These are phyloP conservation scores for Gastracanthus pulcherrimus DNA, from an alignment of 2,888 invertebrate species.

Conservation along the genomic window DNA sequence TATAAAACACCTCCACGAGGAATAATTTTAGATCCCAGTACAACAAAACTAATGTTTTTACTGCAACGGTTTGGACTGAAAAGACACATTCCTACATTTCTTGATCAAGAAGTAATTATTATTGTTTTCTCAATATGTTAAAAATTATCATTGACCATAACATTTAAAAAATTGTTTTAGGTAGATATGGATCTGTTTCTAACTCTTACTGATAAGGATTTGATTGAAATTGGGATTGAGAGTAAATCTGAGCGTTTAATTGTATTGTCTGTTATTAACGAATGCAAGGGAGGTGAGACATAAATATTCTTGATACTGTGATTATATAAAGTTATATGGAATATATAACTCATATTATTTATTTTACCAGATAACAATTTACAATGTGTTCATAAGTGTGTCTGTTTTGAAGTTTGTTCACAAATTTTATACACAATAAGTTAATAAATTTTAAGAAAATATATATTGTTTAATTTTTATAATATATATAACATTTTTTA, in stretches of 20 bases:
- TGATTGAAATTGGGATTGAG: conserved; percentile 72
- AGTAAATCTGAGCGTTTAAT: conserved; percentile 66
- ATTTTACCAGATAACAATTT: conserved; percentile 12
- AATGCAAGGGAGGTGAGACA: conserved; percentile 59
- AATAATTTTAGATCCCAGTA: conserved; percentile 65
- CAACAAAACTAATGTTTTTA: conserved; percentile 66
- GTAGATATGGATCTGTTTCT: conserved; percentile 73
- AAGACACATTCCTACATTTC: conserved; percentile 67
- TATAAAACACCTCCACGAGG: conserved; percentile 70
- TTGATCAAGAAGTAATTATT: conserved; percentile 71
- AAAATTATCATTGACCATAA: neutral
- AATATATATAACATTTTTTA: neutral
- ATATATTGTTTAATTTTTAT: no score
- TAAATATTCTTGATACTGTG: conserved; percentile 8
- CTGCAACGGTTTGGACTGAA: conserved; percentile 67
- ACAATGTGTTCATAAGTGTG: conserved; percentile 24
- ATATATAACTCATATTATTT: conserved; percentile 6
- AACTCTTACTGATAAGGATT: conserved; percentile 69
- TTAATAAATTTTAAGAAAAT: conserved; percentile 20
- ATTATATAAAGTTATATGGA: conserved; percentile 16
- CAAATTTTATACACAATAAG: neutral
- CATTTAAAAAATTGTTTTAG: conserved; percentile 60
- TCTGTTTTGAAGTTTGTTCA: conserved; percentile 26
- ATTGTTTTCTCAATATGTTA: conserved; percentile 34
- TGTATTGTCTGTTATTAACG: conserved; percentile 64